These are phyloP conservation scores for Desoria tigrina DNA, from an alignment of 2,888 invertebrate genomes.

Conservation along the genomic window DNA sequence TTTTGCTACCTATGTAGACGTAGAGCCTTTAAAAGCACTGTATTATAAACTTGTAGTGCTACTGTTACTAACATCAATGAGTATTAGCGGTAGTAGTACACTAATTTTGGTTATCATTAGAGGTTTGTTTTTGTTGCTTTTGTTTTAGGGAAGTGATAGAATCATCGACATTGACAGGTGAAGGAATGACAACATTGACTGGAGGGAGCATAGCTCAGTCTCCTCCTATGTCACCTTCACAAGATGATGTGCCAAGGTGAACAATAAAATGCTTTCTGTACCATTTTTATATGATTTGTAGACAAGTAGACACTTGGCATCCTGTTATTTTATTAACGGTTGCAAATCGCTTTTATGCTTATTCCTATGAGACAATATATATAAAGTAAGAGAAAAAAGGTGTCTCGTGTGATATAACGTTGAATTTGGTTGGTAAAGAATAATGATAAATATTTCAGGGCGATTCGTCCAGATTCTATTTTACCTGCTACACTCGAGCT, in stretches of 20 bases:
- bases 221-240: slow-evolving; percentile 49
- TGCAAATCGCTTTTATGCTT: too few species aligned
- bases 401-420: neutral
- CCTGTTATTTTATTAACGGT: slow-evolving; percentile 9
- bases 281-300: slow-evolving; percentile 13
- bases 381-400: neutral
- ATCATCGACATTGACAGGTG: slow-evolving; percentile 39
- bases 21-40: too few species aligned
- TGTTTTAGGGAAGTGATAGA: slow-evolving; percentile 29
- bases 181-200: slow-evolving; percentile 27
- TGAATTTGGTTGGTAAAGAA: too few species aligned
- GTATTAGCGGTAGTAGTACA: too few species aligned
- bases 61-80: too few species aligned
- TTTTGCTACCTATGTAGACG: too few species aligned
- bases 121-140: slow-evolving; percentile 13
- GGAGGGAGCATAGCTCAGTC: slow-evolving; percentile 44
- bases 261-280: neutral
- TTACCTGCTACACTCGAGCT: slow-evolving; percentile 93
- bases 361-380: slow-evolving; percentile 13
- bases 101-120: slow-evolving; percentile 15
- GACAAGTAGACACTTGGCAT: neutral
- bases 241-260: slow-evolving; percentile 43
- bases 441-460: slow-evolving; percentile 32
- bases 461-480: slow-evolving; percentile 50
- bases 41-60: too few species aligned